Conservation (phyloP, 2,888 invertebrate species). For the Diaprepes abbreviatus region DNA sequence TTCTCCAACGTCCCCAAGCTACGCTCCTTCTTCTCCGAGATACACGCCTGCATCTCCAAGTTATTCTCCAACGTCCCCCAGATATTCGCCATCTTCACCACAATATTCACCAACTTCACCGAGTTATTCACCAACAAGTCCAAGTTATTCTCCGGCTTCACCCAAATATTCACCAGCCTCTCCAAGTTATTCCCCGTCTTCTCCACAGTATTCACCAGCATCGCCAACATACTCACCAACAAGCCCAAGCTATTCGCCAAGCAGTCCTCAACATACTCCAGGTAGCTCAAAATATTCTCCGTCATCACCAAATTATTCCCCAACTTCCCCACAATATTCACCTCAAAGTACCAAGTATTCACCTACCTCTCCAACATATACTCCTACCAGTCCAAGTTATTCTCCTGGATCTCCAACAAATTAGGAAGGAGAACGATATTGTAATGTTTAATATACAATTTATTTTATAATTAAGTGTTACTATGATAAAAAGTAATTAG, state of each 20-base stretch:
- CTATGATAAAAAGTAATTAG: too few species aligned
- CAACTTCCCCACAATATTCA: constrained; percentile 83
- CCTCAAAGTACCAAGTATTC: constrained; percentile 87
- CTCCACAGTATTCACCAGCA: constrained; percentile 81
- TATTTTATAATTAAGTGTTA: too few species aligned
- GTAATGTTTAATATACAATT: neutral
- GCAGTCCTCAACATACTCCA: constrained; percentile 79
- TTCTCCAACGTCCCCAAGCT: constrained; percentile 84
- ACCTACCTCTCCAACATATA: constrained; percentile 84
- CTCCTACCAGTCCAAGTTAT: constrained; percentile 77
- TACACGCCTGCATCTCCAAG: constrained; percentile 83
- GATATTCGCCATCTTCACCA: constrained; percentile 86
- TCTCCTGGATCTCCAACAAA: constrained; percentile 45
- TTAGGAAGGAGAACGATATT: neutral
- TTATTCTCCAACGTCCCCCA: constrained; percentile 83
- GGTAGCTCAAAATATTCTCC: constrained; percentile 83
- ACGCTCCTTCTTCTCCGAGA: constrained; percentile 85
- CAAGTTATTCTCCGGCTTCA: constrained; percentile 83
- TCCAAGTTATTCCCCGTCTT: constrained; percentile 74
- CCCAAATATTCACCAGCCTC: constrained; percentile 80
- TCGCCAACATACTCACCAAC: constrained; percentile 88
- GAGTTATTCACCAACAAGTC: constrained; percentile 86
- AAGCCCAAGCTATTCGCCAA: constrained; percentile 79
- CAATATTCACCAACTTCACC: constrained; percentile 90
- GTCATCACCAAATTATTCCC: constrained; percentile 83